Evolutionary conservation across 2,113 vertebrate species (phyloP).

Genomic region (Probosciger aterrimus): DNA sequence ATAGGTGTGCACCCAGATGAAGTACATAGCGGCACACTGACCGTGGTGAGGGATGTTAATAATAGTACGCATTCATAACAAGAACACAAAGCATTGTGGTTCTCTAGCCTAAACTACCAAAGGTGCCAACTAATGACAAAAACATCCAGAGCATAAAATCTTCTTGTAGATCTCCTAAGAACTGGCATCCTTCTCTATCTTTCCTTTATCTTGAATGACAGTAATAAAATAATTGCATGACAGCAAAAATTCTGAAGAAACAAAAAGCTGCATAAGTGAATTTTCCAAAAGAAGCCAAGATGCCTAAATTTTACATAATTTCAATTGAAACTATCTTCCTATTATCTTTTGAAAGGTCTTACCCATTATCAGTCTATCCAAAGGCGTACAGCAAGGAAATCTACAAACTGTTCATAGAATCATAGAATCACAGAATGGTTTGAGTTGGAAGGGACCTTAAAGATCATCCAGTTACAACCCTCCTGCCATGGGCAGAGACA

Average conservation of each 20-base stretch:
- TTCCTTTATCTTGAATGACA: neutral
- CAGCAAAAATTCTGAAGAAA: neutral
- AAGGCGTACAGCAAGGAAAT: neutral
- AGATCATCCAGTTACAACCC: too few relatives aligned
- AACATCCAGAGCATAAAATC: neutral
- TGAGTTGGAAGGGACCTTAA: neutral
- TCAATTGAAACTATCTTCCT: neutral
- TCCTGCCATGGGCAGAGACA: too few relatives aligned
- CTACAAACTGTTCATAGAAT: neutral
- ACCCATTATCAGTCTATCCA: neutral
- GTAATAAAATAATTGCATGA: neutral
- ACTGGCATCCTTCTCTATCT: neutral
- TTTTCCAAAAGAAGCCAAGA: neutral
- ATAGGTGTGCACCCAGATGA: neutral
- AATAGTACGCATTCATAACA: neutral
- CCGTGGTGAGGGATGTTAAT: neutral
- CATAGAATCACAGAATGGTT: neutral
- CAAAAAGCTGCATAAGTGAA: neutral
- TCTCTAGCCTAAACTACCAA: neutral
- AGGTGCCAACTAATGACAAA: neutral
- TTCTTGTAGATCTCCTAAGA: neutral
- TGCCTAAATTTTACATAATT: neutral
- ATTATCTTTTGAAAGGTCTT: neutral
- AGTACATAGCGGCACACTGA: neutral
- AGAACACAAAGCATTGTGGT: neutral